These are phyloP conservation scores for Halcyon malimbica DNA, from an alignment of 2,113 vertebrate species.

Conservation along the genomic window DNA sequence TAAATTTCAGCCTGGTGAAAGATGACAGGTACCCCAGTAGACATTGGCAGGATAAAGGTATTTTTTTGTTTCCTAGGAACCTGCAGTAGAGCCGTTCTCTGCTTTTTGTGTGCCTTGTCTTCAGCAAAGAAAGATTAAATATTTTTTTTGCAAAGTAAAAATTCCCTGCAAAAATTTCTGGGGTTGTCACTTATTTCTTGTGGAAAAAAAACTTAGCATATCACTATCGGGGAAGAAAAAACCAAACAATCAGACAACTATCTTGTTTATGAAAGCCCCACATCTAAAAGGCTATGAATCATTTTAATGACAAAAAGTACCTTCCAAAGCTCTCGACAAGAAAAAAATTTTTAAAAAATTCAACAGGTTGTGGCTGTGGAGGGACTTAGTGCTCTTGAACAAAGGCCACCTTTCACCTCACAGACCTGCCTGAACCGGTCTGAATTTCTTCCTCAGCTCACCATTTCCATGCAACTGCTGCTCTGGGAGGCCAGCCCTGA, in stretches of 20 bases:
- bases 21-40: neutral
- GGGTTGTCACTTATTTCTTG: neutral
- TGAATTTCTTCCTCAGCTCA: neutral
- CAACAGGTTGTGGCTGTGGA: neutral
- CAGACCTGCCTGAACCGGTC: neutral
- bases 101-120: neutral
- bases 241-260: neutral
- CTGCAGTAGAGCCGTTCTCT: neutral
- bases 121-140: neutral
- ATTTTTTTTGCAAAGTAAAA: neutral
- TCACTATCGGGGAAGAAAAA: neutral
- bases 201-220: neutral
- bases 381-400: neutral
- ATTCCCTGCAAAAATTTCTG: neutral
- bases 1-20: slow-evolving; percentile 27
- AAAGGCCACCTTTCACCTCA: neutral
- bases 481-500: neutral
- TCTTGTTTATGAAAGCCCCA: neutral
- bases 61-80: slow-evolving; percentile 19
- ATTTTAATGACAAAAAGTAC: neutral
- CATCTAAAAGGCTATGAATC: neutral
- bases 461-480: neutral
- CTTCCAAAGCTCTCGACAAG: neutral
- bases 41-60: neutral
- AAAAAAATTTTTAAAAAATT: neutral